phyloP scores from a whole-genome alignment of 2,797 vertebrate genomes.

The Manis pentadactyla region DNA sequence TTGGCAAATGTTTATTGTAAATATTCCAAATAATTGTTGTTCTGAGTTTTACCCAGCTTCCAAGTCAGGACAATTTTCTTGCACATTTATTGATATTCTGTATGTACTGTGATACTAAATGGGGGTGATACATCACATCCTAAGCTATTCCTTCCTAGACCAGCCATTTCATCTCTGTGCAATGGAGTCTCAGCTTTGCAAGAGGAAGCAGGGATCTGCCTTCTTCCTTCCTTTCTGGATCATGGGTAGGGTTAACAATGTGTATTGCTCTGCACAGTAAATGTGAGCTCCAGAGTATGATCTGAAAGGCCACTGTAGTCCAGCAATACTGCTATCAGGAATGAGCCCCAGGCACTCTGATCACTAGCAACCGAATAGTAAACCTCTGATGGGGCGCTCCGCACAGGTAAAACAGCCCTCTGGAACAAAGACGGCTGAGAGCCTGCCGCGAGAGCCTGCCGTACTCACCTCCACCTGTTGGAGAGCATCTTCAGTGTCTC shows the following conservation, averaged over 20 bases:
- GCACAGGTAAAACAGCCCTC: neutral
- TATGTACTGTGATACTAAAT: neutral
- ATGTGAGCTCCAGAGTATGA: neutral
- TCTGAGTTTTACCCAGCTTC: neutral
- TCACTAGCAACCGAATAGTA: neutral
- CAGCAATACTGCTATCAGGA: neutral
- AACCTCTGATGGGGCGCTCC: neutral
- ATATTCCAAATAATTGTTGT: neutral
- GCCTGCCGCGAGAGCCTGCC: rapidly evolving
- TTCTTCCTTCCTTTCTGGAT: neutral
- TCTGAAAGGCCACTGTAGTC: neutral
- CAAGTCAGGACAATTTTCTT: neutral
- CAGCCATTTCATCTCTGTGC: neutral
- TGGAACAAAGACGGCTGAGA: neutral
- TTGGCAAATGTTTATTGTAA: neutral
- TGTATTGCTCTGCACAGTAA: neutral
- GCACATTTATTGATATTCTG: neutral
- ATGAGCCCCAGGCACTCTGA: neutral
- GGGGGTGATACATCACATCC: neutral
- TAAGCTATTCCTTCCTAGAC: neutral
- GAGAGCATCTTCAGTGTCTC: constrained; percentile 94
- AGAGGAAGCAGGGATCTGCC: neutral
- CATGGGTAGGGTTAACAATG: neutral
- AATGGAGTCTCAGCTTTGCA: neutral
- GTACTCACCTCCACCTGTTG: constrained; percentile 93